A percentile compares a stretch with the other conserved stretches of the same genome.
Conservation (phyloP, 2,113 vertebrate species). For the Triplophysa rosa region DNA sequence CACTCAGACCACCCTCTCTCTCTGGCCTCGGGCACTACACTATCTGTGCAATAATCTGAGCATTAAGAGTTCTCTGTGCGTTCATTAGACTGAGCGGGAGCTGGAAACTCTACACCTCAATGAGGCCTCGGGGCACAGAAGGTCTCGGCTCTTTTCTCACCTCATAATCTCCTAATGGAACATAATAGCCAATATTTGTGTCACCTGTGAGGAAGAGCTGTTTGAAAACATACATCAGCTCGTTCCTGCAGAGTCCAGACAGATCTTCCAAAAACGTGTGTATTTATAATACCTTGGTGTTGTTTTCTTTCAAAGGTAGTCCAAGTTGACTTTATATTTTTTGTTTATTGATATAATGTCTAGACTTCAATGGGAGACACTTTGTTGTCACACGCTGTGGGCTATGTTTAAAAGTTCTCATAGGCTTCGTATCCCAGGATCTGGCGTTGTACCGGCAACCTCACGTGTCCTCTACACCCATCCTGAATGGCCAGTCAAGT, state of each 20-base stretch:
- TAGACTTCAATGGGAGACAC: not conserved
- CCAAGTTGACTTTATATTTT: not conserved
- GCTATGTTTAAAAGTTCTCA: too few relatives aligned
- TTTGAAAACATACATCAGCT: constrained; percentile 6
- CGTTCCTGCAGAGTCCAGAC: not conserved
- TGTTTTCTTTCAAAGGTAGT: not conserved
- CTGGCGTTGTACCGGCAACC: constrained; percentile 6
- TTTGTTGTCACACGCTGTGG: not conserved
- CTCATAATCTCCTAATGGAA: constrained; percentile 71
- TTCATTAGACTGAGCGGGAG: constrained; percentile 17
- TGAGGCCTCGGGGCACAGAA: constrained; percentile 13
- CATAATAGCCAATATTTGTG: constrained; percentile 72
- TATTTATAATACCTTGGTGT: not conserved
- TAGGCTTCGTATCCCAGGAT: not conserved
- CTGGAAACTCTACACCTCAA: constrained; percentile 37
- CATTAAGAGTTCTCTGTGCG: constrained; percentile 30
- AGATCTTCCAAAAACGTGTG: not conserved
- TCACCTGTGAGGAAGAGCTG: constrained; percentile 55
- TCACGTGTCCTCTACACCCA: not conserved
- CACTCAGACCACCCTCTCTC: constrained; percentile 38
- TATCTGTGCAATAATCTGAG: constrained; percentile 47
- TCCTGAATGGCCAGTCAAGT: constrained; percentile 1
- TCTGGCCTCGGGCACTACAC: constrained; percentile 13
- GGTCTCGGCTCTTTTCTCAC: constrained; percentile 25
- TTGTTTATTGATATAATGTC: not conserved